phyloP scores from a whole-genome alignment of 1,140 invertebrate genomes.

The Ips nitidus region DNA sequence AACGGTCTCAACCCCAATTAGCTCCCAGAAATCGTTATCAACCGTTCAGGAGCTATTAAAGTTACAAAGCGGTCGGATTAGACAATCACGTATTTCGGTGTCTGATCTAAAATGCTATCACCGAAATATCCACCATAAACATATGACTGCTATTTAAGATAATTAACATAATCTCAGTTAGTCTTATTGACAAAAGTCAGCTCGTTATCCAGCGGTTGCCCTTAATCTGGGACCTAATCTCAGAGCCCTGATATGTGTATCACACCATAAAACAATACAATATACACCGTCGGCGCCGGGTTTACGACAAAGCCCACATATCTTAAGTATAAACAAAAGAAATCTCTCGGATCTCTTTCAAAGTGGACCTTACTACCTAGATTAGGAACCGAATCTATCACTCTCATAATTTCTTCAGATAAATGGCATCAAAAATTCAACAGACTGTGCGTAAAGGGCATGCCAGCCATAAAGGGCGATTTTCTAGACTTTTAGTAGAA shows the following conservation, averaged over 20 bases:
- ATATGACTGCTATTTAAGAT: slow-evolving; percentile 33
- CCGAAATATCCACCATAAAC: slow-evolving; percentile 16
- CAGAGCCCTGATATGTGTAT: slow-evolving; percentile 33
- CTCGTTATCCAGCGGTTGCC: slow-evolving; percentile 10
- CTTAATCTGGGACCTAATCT: slow-evolving; percentile 32
- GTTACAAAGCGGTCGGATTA: slow-evolving; percentile 18
- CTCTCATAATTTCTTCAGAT: slow-evolving; percentile 37
- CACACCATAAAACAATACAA: slow-evolving; percentile 38
- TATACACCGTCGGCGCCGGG: slow-evolving; percentile 33
- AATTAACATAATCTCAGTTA: slow-evolving; percentile 29
- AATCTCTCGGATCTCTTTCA: slow-evolving; percentile 37
- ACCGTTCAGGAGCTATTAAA: slow-evolving; percentile 16
- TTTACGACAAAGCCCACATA: slow-evolving; percentile 30
- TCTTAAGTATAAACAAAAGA: slow-evolving; percentile 37
- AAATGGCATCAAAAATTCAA: slow-evolving; percentile 36
- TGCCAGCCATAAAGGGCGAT: slow-evolving; percentile 12
- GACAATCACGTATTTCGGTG: slow-evolving; percentile 19
- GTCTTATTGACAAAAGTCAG: slow-evolving; percentile 21
- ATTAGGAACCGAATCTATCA: slow-evolving; percentile 38
- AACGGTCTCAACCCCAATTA: background rate
- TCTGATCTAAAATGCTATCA: slow-evolving; percentile 5
- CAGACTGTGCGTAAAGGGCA: slow-evolving; percentile 31
- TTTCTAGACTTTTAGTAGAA: slow-evolving; percentile 22
- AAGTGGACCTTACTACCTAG: slow-evolving; percentile 29
- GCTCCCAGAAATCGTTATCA: slow-evolving; percentile 8